Evolutionary conservation across 2,797 vertebrate species (phyloP).

Genomic region (Gobio occitaniae): DNA sequence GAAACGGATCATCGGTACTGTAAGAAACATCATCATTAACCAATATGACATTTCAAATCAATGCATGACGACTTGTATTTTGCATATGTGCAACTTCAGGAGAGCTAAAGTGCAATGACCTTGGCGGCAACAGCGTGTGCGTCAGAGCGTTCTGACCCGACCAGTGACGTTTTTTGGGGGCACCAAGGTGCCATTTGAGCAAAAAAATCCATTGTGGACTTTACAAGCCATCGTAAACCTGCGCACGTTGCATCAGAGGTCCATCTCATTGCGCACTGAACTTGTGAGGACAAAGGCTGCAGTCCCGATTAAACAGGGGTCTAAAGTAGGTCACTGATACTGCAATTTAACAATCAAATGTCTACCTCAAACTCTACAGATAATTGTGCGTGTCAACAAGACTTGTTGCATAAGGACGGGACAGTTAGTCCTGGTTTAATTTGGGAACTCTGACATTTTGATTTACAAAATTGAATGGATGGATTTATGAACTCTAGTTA

Average conservation of each 20-base stretch:
- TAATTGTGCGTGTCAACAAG: background rate
- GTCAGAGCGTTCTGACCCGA: background rate
- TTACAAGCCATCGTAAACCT: background rate
- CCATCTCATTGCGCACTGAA: background rate
- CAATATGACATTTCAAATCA: too few relatives aligned
- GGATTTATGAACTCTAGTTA: background rate
- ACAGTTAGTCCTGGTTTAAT: background rate
- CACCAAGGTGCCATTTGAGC: background rate
- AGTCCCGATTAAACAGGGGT: background rate
- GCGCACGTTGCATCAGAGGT: slow-evolving; percentile 19
- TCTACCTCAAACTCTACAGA: background rate
- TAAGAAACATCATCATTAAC: background rate
- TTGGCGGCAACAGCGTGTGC: background rate
- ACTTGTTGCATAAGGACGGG: background rate
- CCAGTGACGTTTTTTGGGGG: background rate
- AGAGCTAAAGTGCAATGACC: background rate
- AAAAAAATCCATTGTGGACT: slow-evolving; percentile 6
- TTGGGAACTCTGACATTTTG: background rate
- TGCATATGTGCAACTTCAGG: background rate
- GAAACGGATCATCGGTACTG: background rate
- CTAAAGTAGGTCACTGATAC: slow-evolving; percentile 10
- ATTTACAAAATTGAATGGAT: background rate
- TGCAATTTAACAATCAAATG: background rate
- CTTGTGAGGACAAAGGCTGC: background rate
- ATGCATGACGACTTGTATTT: background rate